Conservation (phyloP, 2,888 invertebrate genomes). For the Ferdinandea cuprea region DNA sequence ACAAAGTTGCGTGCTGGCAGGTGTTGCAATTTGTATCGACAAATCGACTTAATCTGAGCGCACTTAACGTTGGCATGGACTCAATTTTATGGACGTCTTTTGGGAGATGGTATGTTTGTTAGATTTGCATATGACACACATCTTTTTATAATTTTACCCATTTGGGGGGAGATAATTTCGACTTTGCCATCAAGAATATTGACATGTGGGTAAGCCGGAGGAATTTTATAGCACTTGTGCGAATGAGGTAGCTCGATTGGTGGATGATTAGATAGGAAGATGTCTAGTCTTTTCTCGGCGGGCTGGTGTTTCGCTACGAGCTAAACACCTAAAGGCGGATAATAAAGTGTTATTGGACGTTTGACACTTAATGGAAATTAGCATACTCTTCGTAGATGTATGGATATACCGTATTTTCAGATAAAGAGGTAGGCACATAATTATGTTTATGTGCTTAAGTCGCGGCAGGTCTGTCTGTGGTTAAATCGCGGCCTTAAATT, state of each 20-base stretch:
- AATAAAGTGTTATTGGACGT: too few relatives aligned
- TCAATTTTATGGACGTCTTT: conserved; percentile 21
- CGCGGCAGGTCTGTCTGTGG: too few relatives aligned
- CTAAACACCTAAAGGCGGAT: too few relatives aligned
- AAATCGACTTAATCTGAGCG: conserved; percentile 39
- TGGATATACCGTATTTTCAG: too few relatives aligned
- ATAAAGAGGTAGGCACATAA: too few relatives aligned
- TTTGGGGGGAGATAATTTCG: not conserved
- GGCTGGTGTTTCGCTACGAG: too few relatives aligned
- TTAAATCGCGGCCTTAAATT: too few relatives aligned
- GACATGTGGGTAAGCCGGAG: not conserved
- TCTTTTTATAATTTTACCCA: not conserved
- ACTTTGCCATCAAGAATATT: conserved; percentile 2
- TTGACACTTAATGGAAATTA: too few relatives aligned
- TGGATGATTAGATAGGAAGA: not conserved
- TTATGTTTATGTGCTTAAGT: too few relatives aligned
- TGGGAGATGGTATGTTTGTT: conserved; percentile 8
- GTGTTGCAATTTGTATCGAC: conserved; percentile 51
- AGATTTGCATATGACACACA: conserved; percentile 1
- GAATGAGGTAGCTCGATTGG: not conserved
- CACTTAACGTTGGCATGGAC: conserved; percentile 14
- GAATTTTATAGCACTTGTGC: not conserved
- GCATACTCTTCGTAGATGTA: too few relatives aligned
- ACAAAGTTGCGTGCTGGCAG: conserved; percentile 51
- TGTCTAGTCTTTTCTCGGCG: not conserved